Evolutionary conservation across 2,797 vertebrate species (phyloP).

Genomic region (Gadopsis bispinosus): DNA sequence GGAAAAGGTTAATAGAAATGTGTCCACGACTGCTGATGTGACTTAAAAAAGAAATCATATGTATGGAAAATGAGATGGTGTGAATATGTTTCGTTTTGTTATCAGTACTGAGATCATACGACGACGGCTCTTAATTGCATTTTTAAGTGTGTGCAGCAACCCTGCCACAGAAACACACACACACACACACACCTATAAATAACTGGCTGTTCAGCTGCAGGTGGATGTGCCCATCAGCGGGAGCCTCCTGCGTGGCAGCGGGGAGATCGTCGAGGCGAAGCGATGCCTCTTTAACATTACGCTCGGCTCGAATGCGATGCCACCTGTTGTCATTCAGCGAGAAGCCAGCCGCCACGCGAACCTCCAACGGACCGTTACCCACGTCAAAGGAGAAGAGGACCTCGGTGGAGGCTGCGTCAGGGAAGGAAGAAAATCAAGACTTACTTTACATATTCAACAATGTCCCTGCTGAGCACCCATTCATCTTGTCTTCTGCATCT

Average conservation of each 20-base stretch:
- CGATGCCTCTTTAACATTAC: constrained; percentile 92
- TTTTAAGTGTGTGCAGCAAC: not conserved
- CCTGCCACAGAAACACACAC: not conserved
- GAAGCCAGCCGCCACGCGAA: constrained; percentile 81
- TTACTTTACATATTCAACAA: not conserved
- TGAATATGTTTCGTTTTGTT: not conserved
- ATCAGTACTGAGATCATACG: not conserved
- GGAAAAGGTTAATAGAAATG: not conserved
- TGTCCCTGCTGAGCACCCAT: not conserved
- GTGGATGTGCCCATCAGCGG: constrained; percentile 90
- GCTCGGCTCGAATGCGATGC: constrained; percentile 91
- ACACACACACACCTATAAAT: constrained; percentile 88
- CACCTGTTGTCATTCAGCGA: constrained; percentile 92
- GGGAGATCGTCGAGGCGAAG: constrained; percentile 89
- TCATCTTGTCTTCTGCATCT: not conserved
- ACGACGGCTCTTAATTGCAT: constrained; percentile 7
- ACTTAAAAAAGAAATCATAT: not conserved
- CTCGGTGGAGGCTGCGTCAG: constrained; percentile 87
- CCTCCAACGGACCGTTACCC: constrained; percentile 92
- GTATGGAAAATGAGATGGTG: not conserved
- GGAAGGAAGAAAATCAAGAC: not conserved
- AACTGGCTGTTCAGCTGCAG: constrained; percentile 96
- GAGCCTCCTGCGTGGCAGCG: constrained; percentile 82
- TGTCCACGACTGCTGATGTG: not conserved
- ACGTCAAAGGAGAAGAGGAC: constrained; percentile 95